Conservation (phyloP, 2,113 vertebrate genomes). For the Gymnogyps californianus region DNA sequence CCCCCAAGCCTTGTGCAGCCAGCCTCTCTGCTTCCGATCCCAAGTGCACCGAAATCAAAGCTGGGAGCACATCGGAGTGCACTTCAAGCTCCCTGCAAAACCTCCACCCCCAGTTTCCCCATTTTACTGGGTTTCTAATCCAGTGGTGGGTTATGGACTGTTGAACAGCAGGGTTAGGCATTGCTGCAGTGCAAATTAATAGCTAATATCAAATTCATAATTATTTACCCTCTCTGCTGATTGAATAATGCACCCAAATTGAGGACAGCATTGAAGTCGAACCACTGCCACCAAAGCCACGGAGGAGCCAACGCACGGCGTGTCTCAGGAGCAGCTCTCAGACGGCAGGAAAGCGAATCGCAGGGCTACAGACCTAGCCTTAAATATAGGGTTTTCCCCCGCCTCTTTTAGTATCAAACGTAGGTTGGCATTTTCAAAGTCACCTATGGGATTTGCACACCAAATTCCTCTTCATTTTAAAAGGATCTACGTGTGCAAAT, state of each 20-base stretch:
- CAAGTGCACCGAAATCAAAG: background rate
- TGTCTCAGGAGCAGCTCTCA: background rate
- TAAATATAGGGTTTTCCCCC: background rate
- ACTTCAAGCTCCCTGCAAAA: background rate
- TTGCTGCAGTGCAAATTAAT: background rate
- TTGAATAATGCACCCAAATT: rapidly evolving
- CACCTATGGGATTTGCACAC: background rate
- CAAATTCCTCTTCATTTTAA: background rate
- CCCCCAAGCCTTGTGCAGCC: background rate
- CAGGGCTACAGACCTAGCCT: background rate
- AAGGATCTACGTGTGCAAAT: background rate
- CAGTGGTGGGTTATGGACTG: background rate
- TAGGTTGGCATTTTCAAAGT: background rate
- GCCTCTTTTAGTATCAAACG: background rate
- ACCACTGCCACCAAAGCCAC: background rate
- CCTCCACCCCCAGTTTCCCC: background rate
- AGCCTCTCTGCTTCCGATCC: background rate
- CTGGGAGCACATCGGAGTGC: background rate
- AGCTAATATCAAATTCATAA: background rate
- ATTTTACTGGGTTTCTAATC: background rate
- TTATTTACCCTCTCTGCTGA: background rate
- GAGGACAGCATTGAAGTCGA: background rate
- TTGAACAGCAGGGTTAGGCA: background rate
- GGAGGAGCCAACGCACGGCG: rapidly evolving
- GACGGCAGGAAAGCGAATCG: background rate